Evolutionary conservation across 1,140 invertebrate species (phyloP).

Genomic region (Aphaenogaster ashmeadi): DNA sequence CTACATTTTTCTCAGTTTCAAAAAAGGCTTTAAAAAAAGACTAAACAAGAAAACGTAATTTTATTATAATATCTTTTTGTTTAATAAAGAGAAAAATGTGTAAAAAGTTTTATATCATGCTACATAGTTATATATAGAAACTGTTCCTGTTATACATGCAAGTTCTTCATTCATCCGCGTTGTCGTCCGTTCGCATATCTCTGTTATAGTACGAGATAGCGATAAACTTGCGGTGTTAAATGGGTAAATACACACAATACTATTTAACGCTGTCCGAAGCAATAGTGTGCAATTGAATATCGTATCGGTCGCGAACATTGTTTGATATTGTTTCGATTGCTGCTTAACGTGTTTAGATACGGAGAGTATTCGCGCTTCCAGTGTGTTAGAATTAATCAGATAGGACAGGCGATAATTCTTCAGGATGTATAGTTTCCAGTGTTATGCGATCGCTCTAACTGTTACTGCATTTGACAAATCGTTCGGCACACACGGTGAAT

Average conservation of each 20-base stretch:
- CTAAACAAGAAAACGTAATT: background rate
- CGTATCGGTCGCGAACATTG: background rate
- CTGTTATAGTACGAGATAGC: background rate
- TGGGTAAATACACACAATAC: background rate
- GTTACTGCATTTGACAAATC: conserved; percentile 52
- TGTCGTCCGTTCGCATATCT: background rate
- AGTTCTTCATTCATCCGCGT: background rate
- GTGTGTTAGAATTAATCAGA: conserved; percentile 70
- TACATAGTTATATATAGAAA: background rate
- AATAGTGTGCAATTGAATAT: conserved; percentile 39
- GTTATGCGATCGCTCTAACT: conserved; percentile 39
- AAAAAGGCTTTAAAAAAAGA: background rate
- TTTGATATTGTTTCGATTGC: conserved; percentile 35
- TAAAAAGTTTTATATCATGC: background rate
- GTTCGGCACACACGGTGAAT: conserved; percentile 62
- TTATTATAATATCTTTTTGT: background rate
- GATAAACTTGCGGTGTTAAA: conserved; percentile 27
- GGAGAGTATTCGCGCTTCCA: conserved; percentile 15
- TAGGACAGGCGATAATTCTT: conserved; percentile 64
- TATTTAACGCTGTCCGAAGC: conserved; percentile 17
- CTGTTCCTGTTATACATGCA: background rate
- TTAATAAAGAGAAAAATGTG: conserved; percentile 8
- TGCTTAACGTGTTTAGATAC: conserved; percentile 38
- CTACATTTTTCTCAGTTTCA: conserved; percentile 4
- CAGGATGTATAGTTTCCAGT: conserved; percentile 43